Evolutionary conservation across 2,797 vertebrate genomes (phyloP).

Genomic region (Lithobates sylvaticus): DNA sequence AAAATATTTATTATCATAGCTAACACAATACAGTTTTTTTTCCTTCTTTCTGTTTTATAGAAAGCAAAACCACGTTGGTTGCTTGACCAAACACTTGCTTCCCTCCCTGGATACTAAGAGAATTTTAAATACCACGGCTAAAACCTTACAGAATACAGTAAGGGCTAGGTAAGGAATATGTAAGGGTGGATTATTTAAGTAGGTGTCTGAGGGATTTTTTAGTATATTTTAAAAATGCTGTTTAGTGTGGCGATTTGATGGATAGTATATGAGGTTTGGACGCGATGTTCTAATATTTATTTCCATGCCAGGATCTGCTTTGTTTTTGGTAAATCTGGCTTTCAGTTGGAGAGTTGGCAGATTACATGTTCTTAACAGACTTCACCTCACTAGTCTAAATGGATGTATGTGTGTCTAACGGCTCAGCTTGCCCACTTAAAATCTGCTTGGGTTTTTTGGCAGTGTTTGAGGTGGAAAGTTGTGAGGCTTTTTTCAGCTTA

Average conservation of each 20-base stretch:
- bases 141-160: not conserved
- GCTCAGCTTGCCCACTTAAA: conserved; percentile 57
- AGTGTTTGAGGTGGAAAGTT: conserved; percentile 61
- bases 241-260: conserved; percentile 49
- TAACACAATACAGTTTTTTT: not conserved
- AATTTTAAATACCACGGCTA: not conserved
- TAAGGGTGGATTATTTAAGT: conserved; percentile 42
- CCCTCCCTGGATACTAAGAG: not conserved
- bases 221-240: conserved; percentile 25
- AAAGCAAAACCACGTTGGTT: not conserved
- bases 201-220: conserved; percentile 52
- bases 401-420: conserved; percentile 56
- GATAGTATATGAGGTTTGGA: conserved; percentile 45
- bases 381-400: conserved; percentile 60
- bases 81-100: not conserved
- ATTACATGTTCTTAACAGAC: conserved; percentile 52
- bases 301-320: conserved; percentile 49
- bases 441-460: conserved; percentile 56
- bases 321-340: conserved; percentile 54
- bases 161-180: not conserved
- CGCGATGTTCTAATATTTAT: conserved; percentile 44
- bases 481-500: conserved; percentile 60
- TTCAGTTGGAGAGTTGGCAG: conserved; percentile 56
- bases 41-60: not conserved
- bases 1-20: too few species aligned